Percentiles rank a stretch among this genome's conserved stretches.
Conservation (phyloP, 1,140 invertebrate genomes). For the Spodoptera litura region DNA sequence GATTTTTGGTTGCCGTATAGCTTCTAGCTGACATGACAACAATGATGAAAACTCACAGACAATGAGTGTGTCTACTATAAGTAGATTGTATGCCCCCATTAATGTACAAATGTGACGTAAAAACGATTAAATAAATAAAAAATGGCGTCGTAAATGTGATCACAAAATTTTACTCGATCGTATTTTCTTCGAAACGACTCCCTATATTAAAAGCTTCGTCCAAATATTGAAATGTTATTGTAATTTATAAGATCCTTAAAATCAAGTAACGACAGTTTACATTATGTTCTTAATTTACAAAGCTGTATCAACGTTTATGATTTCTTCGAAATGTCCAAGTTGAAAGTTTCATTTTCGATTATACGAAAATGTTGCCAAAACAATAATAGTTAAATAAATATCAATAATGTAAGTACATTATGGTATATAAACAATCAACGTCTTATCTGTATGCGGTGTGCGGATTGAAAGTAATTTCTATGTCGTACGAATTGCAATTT, state of each 20-base stretch:
- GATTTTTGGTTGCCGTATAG: too few species aligned
- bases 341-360: neutral
- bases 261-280: conserved; percentile 6
- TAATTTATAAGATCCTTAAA: conserved; percentile 30
- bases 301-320: conserved; percentile 22
- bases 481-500: conserved; percentile 3
- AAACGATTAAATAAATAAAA: neutral
- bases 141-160: neutral
- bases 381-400: conserved; percentile 13
- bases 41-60: too few species aligned
- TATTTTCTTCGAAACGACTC: conserved; percentile 9
- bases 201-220: conserved; percentile 13
- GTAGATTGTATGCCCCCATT: too few species aligned
- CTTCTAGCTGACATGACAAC: too few species aligned
- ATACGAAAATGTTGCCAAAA: conserved; percentile 7
- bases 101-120: neutral
- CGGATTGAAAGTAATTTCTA: conserved; percentile 14
- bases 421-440: neutral
- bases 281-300: conserved; percentile 8
- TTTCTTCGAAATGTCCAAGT: neutral
- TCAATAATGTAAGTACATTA: conserved; percentile 14
- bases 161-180: neutral
- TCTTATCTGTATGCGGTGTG: conserved; percentile 2
- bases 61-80: too few species aligned
- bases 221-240: conserved; percentile 37